Conservation (phyloP, 2,797 vertebrate genomes). For the Pipistrellus kuhlii region DNA sequence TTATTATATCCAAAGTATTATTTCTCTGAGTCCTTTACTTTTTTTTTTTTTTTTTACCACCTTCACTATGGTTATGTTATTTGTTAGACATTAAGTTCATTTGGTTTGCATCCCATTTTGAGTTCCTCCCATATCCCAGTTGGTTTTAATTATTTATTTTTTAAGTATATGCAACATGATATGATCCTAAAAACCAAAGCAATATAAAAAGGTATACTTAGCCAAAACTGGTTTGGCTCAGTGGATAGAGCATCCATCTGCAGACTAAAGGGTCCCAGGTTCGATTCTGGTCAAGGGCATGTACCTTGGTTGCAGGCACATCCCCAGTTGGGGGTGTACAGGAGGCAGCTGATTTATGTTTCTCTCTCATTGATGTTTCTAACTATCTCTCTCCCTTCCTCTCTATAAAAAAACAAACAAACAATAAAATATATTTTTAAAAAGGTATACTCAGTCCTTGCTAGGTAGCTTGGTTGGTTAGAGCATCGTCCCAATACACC, state of each 20-base stretch:
- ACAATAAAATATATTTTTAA: neutral
- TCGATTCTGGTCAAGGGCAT: no score
- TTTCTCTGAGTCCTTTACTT: conserved; percentile 22
- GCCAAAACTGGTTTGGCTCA: no score
- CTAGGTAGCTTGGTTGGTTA: neutral
- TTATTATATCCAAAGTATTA: neutral
- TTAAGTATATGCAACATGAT: neutral
- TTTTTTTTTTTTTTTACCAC: neutral
- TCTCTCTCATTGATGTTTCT: no score
- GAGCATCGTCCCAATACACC: neutral
- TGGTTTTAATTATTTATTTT: neutral
- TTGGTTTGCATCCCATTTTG: neutral
- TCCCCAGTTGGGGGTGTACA: no score
- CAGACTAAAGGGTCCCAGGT: no score
- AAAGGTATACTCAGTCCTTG: neutral
- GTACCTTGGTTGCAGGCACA: no score
- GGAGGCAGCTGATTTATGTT: no score
- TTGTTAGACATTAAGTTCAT: neutral
- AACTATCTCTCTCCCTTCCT: no score
- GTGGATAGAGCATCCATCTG: no score
- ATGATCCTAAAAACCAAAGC: neutral
- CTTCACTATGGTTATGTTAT: neutral
- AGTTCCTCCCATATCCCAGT: neutral
- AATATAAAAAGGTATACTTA: neutral
- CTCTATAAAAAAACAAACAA: no score